Conservation (phyloP, 2,888 invertebrate species). For the Plusia festucae region DNA sequence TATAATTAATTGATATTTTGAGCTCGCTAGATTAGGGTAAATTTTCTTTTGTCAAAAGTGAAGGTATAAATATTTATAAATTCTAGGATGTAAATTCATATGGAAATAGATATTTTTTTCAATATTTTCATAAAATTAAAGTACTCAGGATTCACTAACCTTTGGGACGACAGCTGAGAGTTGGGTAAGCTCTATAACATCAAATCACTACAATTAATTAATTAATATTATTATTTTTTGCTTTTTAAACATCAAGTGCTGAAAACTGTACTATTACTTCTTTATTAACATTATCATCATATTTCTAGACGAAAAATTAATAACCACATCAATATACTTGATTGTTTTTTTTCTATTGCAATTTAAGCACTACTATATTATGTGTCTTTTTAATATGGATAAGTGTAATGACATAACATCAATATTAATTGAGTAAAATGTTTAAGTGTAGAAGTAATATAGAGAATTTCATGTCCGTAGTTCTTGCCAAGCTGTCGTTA, state of each 20-base stretch:
- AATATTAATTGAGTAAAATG: conserved; percentile 12
- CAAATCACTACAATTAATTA: not conserved
- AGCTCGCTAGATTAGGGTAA: conserved; percentile 33
- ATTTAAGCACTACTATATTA: conserved; percentile 14
- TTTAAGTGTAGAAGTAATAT: conserved; percentile 13
- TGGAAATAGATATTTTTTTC: conserved; percentile 48
- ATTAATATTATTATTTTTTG: not conserved
- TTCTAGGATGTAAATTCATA: conserved; percentile 43
- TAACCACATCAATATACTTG: conserved; percentile 12
- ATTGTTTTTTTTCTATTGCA: conserved; percentile 9
- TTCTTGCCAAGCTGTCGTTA: conserved; percentile 31
- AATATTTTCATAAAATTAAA: conserved; percentile 43
- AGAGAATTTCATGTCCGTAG: conserved; percentile 17
- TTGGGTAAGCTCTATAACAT: conserved; percentile 27
- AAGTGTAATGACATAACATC: conserved; percentile 11
- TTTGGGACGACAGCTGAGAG: conserved; percentile 62
- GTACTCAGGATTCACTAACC: conserved; percentile 71
- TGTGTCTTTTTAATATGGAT: conserved; percentile 31
- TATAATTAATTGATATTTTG: conserved; percentile 37
- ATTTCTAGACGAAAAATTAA: conserved; percentile 14
- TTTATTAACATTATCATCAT: not conserved
- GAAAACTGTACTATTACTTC: not conserved
- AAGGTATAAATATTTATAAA: conserved; percentile 42
- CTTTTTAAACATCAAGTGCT: not conserved
- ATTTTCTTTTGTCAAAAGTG: conserved; percentile 27